phyloP scores from a whole-genome alignment of 2,888 invertebrate genomes.

The Blastobasis adustella region DNA sequence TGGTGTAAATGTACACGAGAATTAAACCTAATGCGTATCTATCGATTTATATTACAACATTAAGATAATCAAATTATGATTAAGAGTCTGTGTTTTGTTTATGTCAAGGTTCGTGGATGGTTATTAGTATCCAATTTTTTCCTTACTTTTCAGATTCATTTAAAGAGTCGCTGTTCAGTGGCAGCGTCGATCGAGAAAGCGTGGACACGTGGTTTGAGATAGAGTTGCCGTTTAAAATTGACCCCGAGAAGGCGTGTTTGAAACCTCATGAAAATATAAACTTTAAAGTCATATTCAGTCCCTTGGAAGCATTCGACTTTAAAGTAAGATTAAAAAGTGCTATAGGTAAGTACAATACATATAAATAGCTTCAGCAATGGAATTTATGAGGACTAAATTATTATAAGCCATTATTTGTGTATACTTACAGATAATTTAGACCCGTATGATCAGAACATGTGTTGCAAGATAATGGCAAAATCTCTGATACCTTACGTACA shows the following conservation, averaged over 20 bases:
- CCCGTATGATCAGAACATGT: slow-evolving; percentile 70
- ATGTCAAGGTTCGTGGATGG: too few relatives aligned
- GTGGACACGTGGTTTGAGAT: slow-evolving; percentile 63
- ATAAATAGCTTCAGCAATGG: too few relatives aligned
- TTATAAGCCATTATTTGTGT: not conserved
- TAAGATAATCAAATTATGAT: too few relatives aligned
- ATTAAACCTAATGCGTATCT: too few relatives aligned
- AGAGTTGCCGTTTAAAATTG: slow-evolving; percentile 67
- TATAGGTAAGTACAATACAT: slow-evolving; percentile 42
- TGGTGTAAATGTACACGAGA: too few relatives aligned
- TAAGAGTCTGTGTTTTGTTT: too few relatives aligned
- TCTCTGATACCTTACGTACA: slow-evolving; percentile 81
- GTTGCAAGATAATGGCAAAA: slow-evolving; percentile 70
- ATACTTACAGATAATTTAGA: slow-evolving; percentile 55
- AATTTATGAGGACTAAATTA: too few relatives aligned
- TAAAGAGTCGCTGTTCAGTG: slow-evolving; percentile 56
- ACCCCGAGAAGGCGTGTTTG: slow-evolving; percentile 59
- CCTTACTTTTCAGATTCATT: too few relatives aligned
- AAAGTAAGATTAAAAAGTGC: slow-evolving; percentile 50
- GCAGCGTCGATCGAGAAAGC: slow-evolving; percentile 40
- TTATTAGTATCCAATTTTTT: too few relatives aligned
- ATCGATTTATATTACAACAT: too few relatives aligned
- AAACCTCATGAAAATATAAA: slow-evolving; percentile 45
- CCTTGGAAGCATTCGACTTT: slow-evolving; percentile 71
- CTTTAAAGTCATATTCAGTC: slow-evolving; percentile 72